Base-by-base conservation (phyloP, 1,140 invertebrate genomes). In the Pseudomyrmex pallidus region DNA sequence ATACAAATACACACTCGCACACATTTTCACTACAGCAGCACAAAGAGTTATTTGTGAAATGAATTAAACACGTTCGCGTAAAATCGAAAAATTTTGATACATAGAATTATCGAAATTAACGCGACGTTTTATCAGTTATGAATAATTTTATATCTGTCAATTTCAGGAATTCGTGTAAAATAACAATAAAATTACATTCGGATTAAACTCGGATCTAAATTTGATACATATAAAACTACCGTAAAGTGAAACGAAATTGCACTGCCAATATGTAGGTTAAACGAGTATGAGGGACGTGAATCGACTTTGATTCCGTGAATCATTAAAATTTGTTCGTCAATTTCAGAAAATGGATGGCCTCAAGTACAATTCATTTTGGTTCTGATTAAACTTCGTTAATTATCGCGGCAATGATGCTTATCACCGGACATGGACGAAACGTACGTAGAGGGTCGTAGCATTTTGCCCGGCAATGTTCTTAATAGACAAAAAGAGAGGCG, bases 301-400 rank as follows among this genome's bases (percentile, higher is more conserved):
- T 54, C 5, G 4, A 46, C 15, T 63, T 44, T 35, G 9, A 82
- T 54, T 74, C 7, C 20, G 20, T 9, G 17, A 25, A 52, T 17
- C 52, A 15, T 25, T 80, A 78, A 78, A 78, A 64, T 63, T 35
- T 54, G 68, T 66, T 64, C 46, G 50, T 57, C 35, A 46, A 66
- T 77, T 54, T 10, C 35, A 15, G 22, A 7, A n/a, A 35, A 35
- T 35, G 15, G 15, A 25, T 48, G 15, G 15, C n/a, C 1, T 1
- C 35, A 17, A 72, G 72, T 72, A 52, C 64, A 10, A 54, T 35
- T 22, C 70, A 10, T 46, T 2, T 7, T 25, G 46, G 15, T 48
- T 78, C 44, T 50, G 56, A 74, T 84, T 74, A 80, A 87, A 84
- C 17, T 76, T 72, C 15, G n/a, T 74, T 62, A 50, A 66, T 82